Conservation (phyloP, 2,113 vertebrate species). For the Nycticebus coucang region DNA sequence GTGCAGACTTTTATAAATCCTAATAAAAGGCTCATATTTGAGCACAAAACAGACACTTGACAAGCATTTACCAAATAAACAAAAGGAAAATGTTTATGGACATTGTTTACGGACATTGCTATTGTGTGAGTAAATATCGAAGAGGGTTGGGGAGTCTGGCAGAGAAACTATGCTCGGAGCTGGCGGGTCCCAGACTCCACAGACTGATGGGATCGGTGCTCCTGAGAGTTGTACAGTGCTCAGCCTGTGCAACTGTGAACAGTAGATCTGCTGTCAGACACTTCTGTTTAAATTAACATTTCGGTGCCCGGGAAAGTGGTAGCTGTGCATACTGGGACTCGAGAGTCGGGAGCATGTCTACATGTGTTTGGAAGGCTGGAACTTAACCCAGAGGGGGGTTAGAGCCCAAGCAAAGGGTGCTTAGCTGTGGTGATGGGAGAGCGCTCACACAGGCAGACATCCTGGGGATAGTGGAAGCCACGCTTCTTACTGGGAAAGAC, state of each 20-base stretch:
- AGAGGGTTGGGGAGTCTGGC: background rate
- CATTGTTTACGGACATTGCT: background rate
- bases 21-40: background rate
- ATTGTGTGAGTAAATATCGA: background rate
- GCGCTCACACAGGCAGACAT: accelerated
- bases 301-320: background rate
- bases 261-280: background rate
- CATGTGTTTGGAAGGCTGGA: background rate
- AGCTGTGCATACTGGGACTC: background rate
- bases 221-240: background rate
- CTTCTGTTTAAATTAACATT: accelerated
- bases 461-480: no score
- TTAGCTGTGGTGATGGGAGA: accelerated
- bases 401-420: background rate
- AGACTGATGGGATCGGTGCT: background rate
- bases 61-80: background rate
- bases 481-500: background rate
- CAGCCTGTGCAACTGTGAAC: background rate
- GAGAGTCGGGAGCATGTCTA: accelerated
- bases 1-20: background rate
- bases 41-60: background rate
- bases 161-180: background rate
- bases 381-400: background rate
- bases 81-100: background rate
- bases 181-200: no score